phyloP scores from a whole-genome alignment of 2,113 vertebrate species.

The Dasyornis broadbenti region DNA sequence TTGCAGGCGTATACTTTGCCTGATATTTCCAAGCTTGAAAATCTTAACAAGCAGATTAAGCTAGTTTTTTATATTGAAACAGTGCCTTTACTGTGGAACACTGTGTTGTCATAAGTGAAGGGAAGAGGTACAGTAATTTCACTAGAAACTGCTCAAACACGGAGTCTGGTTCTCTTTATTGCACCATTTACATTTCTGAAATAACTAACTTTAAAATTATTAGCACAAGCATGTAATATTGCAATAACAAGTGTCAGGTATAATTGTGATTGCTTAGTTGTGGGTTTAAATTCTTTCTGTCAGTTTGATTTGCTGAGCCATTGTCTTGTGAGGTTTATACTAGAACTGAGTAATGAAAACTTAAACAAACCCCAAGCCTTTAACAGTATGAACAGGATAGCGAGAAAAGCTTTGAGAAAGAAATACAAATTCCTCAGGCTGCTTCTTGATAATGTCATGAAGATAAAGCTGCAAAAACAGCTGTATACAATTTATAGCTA shows the following conservation, averaged over 20 bases:
- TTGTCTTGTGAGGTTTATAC: neutral
- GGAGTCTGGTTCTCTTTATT: neutral
- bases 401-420: neutral
- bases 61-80: neutral
- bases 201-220: neutral
- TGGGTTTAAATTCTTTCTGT: neutral
- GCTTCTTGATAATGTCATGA: neutral
- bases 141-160: neutral
- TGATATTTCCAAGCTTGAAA: neutral
- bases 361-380: neutral
- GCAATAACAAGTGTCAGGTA: neutral
- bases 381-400: neutral
- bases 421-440: neutral
- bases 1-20: neutral
- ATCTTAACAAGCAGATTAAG: neutral
- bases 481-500: neutral
- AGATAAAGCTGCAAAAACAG: neutral
- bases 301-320: neutral
- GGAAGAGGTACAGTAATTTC: neutral
- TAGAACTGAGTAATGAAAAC: neutral
- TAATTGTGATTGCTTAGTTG: neutral
- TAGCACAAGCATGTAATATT: neutral
- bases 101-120: neutral
- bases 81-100: neutral
- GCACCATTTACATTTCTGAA: neutral